Conservation (phyloP, 2,113 vertebrate species). For the Pterocles gutturalis region DNA sequence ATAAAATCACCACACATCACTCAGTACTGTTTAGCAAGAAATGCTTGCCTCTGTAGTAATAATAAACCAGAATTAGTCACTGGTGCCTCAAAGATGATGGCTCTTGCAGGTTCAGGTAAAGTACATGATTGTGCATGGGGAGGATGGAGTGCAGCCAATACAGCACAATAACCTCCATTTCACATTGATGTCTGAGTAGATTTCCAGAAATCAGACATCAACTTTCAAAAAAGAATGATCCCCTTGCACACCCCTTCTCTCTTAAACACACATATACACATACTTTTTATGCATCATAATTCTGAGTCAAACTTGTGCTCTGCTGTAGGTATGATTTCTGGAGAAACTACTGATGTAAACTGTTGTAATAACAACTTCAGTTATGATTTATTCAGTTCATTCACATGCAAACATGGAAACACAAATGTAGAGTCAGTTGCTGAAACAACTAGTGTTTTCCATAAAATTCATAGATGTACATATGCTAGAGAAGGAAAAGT, state of each 20-base stretch:
- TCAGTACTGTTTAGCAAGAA: slow-evolving; percentile 65
- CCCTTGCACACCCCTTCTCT: background rate
- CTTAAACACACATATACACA: background rate
- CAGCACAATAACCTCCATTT: background rate
- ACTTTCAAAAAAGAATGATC: background rate
- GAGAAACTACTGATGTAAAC: background rate
- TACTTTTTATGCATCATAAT: background rate
- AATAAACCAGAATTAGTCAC: slow-evolving; percentile 41
- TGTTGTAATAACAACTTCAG: background rate
- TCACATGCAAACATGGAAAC: background rate
- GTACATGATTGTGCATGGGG: background rate
- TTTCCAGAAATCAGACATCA: background rate
- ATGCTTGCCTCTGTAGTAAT: background rate
- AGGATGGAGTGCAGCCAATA: background rate
- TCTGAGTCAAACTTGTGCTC: background rate
- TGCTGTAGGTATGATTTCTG: background rate
- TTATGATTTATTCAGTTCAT: background rate
- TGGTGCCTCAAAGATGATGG: slow-evolving; percentile 7
- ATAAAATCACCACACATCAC: slow-evolving; percentile 64
- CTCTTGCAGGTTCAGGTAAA: slow-evolving; percentile 39
- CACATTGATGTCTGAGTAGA: background rate
- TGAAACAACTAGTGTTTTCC: background rate
- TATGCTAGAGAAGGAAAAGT: background rate
- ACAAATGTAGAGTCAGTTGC: background rate
- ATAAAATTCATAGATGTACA: background rate